These are phyloP conservation scores for Zosterops japonicus DNA, from an alignment of 2,113 vertebrate genomes.

Conservation along the genomic window DNA sequence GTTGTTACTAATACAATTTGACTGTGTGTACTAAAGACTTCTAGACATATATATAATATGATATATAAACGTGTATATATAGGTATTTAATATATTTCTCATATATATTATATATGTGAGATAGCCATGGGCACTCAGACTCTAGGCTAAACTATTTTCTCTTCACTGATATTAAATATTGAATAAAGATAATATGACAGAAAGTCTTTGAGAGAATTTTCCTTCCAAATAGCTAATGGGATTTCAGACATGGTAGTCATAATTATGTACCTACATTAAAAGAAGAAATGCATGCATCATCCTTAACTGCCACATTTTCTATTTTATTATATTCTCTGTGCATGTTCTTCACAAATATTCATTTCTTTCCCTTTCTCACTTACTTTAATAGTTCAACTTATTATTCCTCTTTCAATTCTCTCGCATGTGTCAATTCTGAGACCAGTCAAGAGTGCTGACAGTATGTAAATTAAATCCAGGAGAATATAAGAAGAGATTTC, in stretches of 20 bases:
- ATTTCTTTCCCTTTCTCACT: background rate
- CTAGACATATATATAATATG: background rate
- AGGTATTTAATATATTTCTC: background rate
- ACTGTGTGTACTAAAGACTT: background rate
- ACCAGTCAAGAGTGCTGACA: conserved; percentile 5
- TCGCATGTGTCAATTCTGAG: conserved; percentile 28
- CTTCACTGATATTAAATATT: background rate
- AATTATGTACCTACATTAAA: background rate
- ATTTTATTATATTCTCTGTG: background rate
- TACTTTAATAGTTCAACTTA: background rate
- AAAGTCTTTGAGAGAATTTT: background rate
- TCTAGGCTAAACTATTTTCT: background rate
- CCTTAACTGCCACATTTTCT: background rate
- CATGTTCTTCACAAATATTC: background rate
- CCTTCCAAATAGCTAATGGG: background rate
- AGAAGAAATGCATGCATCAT: background rate
- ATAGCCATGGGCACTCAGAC: background rate
- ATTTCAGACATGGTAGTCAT: background rate
- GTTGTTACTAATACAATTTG: background rate
- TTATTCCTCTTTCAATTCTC: conserved; percentile 52
- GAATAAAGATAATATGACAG: background rate
- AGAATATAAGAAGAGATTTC: conserved; percentile 41
- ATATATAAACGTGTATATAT: background rate
- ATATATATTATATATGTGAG: background rate
- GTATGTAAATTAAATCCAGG: conserved; percentile 55